These are phyloP conservation scores for Buathra laborator DNA, from an alignment of 2,888 invertebrate species.

Conservation along the genomic window DNA sequence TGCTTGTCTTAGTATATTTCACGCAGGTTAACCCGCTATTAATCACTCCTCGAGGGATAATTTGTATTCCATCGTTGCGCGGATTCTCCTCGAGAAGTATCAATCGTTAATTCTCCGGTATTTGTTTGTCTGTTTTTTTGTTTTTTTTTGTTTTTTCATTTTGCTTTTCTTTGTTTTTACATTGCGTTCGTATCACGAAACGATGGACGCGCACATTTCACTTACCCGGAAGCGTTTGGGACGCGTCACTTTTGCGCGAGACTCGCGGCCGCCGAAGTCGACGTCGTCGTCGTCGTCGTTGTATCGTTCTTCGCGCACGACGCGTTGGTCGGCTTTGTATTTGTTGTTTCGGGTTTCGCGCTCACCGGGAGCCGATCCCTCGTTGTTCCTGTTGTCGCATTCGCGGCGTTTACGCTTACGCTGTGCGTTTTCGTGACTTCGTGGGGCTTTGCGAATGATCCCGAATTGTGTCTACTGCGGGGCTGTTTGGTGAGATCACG, in stretches of 20 bases:
- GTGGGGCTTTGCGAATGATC: conserved; percentile 77
- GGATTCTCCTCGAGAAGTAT: background rate
- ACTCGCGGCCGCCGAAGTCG: conserved; percentile 38
- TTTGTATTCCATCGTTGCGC: background rate
- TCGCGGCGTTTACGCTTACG: conserved; percentile 11
- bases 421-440: conserved; percentile 74
- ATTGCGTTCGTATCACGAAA: conserved; percentile 19
- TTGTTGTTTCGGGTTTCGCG: conserved; percentile 47
- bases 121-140: background rate
- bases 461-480: conserved; percentile 79
- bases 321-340: conserved; percentile 31
- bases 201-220: conserved; percentile 19
- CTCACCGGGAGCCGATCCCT: conserved; percentile 55
- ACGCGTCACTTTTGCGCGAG: conserved; percentile 65
- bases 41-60: conserved; percentile 9
- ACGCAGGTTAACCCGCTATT: background rate
- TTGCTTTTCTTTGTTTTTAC: conserved; percentile 25
- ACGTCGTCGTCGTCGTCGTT: conserved; percentile 30
- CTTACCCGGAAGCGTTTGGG: conserved; percentile 62
- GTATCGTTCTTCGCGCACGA: conserved; percentile 42
- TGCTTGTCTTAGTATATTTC: background rate
- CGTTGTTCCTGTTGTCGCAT: conserved; percentile 30
- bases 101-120: conserved; percentile 10
- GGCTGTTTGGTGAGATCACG: conserved; percentile 78
- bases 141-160: background rate